Percentiles rank a stretch among this genome's conserved stretches.
phyloP scores from a whole-genome alignment of 2,797 vertebrate genomes.

The Melanotaenia nigrans region DNA sequence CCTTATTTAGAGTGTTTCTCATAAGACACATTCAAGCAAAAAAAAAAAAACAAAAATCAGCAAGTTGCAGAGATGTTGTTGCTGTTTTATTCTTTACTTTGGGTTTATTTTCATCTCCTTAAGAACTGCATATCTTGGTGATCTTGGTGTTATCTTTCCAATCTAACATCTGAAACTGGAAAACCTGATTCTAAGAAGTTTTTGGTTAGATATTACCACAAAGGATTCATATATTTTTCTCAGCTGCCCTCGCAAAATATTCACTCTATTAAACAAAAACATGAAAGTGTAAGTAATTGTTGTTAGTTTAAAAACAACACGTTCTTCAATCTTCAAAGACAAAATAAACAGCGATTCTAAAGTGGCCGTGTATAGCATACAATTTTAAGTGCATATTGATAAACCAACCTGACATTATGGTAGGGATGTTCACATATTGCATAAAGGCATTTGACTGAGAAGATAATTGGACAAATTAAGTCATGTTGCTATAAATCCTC shows the following conservation, averaged over 20 bases:
- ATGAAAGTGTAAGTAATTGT: not conserved
- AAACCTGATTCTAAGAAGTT: not conserved
- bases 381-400: not conserved
- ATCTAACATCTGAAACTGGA: too few relatives aligned
- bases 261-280: not conserved
- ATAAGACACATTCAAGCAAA: too few relatives aligned
- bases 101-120: too few relatives aligned
- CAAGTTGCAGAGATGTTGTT: too few relatives aligned
- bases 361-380: not conserved
- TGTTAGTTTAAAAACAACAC: not conserved
- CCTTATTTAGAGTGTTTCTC: too few relatives aligned
- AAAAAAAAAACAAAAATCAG: too few relatives aligned
- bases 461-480: conserved; percentile 1
- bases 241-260: not conserved
- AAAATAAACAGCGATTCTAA: conserved; percentile 2
- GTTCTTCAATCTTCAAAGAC: not conserved
- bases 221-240: not conserved
- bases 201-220: not conserved
- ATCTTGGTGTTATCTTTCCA: too few relatives aligned
- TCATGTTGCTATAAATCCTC: not conserved
- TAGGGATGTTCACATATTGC: not conserved
- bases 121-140: too few relatives aligned
- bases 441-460: conserved; percentile 5
- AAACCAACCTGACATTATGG: conserved; percentile 3
- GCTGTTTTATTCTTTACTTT: too few relatives aligned